phyloP scores from a whole-genome alignment of 1,140 invertebrate genomes.

The Medauroidea extradentata region DNA sequence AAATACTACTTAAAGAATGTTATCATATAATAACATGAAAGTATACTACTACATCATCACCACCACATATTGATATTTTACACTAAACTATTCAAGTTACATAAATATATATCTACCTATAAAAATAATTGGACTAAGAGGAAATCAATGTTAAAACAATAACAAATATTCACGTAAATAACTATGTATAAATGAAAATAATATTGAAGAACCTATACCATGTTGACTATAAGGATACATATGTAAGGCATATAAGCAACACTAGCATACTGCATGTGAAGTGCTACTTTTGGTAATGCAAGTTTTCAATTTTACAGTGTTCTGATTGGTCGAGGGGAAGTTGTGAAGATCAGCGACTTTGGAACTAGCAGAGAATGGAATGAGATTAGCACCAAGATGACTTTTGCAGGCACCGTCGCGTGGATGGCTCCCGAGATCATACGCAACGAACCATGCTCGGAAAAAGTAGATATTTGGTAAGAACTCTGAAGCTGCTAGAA shows the following conservation, averaged over 20 bases:
- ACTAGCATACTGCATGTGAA: no score
- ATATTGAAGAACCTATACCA: slow-evolving; percentile 44
- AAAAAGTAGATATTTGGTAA: slow-evolving; percentile 94
- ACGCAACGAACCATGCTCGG: slow-evolving; percentile 91
- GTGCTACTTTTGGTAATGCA: no score
- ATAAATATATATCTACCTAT: slow-evolving; percentile 47
- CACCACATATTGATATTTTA: slow-evolving; percentile 24
- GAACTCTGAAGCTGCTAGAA: no score
- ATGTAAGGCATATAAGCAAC: slow-evolving; percentile 31
- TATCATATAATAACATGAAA: slow-evolving; percentile 42
- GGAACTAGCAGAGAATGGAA: slow-evolving; percentile 94
- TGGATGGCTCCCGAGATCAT: slow-evolving; percentile 99
- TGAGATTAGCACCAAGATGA: slow-evolving; percentile 94
- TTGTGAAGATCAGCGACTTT: slow-evolving; percentile 97
- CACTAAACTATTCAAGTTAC: slow-evolving; percentile 42
- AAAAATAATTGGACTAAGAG: slow-evolving; percentile 55
- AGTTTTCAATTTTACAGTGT: slow-evolving; percentile 58
- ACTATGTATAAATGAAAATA: slow-evolving; percentile 41
- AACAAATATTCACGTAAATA: slow-evolving; percentile 51
- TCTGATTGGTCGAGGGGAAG: slow-evolving; percentile 82
- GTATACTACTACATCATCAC: slow-evolving; percentile 32
- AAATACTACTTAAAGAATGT: slow-evolving; percentile 42
- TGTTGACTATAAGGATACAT: slow-evolving; percentile 54
- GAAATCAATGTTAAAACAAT: slow-evolving; percentile 54
- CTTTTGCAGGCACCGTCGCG: slow-evolving; percentile 93